Conservation (phyloP, 1,140 invertebrate genomes). For the Mylabris phalerata region DNA sequence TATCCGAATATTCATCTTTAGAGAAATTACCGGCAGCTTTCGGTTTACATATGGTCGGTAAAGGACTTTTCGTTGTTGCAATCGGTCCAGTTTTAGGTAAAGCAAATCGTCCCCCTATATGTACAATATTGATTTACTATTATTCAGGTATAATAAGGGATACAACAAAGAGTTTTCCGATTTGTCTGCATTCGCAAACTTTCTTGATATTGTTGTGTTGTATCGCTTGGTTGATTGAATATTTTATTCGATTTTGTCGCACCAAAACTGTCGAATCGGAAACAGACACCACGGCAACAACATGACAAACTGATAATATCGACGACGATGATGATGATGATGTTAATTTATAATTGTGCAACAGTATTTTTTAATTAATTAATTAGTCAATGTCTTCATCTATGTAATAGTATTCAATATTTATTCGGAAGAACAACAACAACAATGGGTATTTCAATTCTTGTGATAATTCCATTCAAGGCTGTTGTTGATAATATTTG, state of each 20-base stretch:
- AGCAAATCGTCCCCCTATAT: constrained; percentile 19
- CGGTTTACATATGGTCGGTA: constrained; percentile 68
- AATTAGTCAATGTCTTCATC: too few species aligned
- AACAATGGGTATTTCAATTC: too few species aligned
- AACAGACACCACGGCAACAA: constrained; percentile 28
- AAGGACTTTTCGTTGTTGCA: constrained; percentile 60
- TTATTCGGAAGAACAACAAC: too few species aligned
- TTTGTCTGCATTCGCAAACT: constrained; percentile 65
- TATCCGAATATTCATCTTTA: constrained; percentile 64
- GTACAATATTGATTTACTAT: background rate
- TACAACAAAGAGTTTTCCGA: constrained; percentile 57
- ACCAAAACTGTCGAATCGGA: constrained; percentile 24
- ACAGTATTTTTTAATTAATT: too few species aligned
- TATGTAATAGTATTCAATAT: too few species aligned
- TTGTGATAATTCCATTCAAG: too few species aligned
- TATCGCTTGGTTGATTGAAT: constrained; percentile 61
- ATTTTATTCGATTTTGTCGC: constrained; percentile 41
- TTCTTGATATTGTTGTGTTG: constrained; percentile 59
- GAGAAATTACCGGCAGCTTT: constrained; percentile 68
- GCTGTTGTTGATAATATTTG: too few species aligned
- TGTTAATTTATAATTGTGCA: too few species aligned
- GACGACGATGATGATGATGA: too few species aligned
- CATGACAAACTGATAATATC: constrained; percentile 34
- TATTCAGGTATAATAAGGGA: constrained; percentile 62
- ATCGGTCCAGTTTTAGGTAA: constrained; percentile 67